Base-by-base conservation (phyloP, 2,888 invertebrate species). In the Synanthedon tipuliformis region DNA sequence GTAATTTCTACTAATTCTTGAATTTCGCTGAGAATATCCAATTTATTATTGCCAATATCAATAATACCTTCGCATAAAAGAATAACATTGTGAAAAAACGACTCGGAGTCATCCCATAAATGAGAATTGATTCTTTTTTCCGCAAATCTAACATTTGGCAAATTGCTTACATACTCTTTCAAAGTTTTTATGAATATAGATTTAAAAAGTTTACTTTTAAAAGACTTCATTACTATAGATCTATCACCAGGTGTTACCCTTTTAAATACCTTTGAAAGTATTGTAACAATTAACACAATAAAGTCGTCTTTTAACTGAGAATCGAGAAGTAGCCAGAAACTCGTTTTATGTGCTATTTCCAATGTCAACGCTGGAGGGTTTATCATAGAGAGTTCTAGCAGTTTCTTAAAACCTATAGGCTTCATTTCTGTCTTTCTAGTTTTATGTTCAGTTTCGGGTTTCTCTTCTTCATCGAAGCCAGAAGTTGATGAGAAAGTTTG, bases 251-350 rank as follows among this genome's bases (percentile, higher is more conserved):
- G 63, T 53, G 78, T 70, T 52, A 84, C 59, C 2, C 71, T 73
- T 55, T 68, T 74, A 61, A 76, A 88, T 13, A 88, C 62, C 53
- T 75, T 78, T 4, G 75, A 71, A 52, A 89, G 59, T 61, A 88
- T 71, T 70, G 73, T 81, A 1, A 88, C 73, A 16, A 89, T 78
- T 54, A 89, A 64, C 52, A 88, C 81, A 56, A 88, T 75, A 59
- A 77, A 81, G 61, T 89, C 89, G 40, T 79, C 80, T 65, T 81
- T 83, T 7, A 89, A 59, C 53, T 85, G 76, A 7, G 59, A 66
- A 40, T 84, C 75, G 15, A 88, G 64, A 10, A 88, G 73, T 51
- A 80, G 78, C 77, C 81, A 82, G 62, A 89, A 88, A 0, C 86
- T 85, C 3, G 79, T 75, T 52, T 81, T 68, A 51, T 84, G 76